A percentile compares a stretch with the other conserved stretches of the same genome.
These are phyloP conservation scores for Stictocephala bisonia DNA, from an alignment of 2,888 invertebrate species.

Conservation along the genomic window DNA sequence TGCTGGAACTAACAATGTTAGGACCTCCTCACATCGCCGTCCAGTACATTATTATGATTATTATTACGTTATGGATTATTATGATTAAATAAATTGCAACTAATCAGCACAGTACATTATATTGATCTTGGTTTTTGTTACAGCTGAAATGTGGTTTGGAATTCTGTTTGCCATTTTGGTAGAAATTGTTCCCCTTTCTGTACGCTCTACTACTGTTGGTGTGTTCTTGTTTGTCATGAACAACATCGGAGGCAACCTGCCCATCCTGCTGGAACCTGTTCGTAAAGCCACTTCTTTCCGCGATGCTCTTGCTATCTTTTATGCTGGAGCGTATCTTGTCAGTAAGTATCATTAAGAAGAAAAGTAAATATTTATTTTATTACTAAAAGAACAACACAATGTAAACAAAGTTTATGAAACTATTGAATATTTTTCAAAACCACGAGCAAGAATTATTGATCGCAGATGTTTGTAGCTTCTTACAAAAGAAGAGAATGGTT, in stretches of 20 bases:
- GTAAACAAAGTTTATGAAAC: neutral
- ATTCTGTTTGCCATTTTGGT: slow-evolving; percentile 91
- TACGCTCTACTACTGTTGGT: slow-evolving; percentile 87
- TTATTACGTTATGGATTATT: too few species aligned
- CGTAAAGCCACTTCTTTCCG: slow-evolving; percentile 84
- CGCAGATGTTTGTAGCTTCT: too few species aligned
- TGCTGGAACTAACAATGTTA: too few species aligned
- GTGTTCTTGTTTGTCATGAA: slow-evolving; percentile 93
- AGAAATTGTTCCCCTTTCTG: slow-evolving; percentile 84
- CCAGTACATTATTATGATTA: too few species aligned
- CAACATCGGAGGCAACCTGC: slow-evolving; percentile 90
- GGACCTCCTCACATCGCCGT: too few species aligned
- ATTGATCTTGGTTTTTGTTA: slow-evolving; percentile 61
- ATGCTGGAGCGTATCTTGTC: slow-evolving; percentile 87
- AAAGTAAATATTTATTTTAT: neutral
- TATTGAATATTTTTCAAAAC: neutral
- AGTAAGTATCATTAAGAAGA: slow-evolving; percentile 73
- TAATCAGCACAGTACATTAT: too few species aligned
- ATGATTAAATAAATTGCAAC: too few species aligned
- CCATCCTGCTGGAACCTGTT: slow-evolving; percentile 87
- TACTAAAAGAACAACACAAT: neutral
- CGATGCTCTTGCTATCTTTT: slow-evolving; percentile 87
- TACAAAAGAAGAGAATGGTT: too few species aligned
- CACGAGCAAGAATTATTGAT: too few species aligned
- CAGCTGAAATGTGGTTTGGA: slow-evolving; percentile 96